These are phyloP conservation scores for Grallaria varia DNA, from an alignment of 2,113 vertebrate species.

Conservation along the genomic window DNA sequence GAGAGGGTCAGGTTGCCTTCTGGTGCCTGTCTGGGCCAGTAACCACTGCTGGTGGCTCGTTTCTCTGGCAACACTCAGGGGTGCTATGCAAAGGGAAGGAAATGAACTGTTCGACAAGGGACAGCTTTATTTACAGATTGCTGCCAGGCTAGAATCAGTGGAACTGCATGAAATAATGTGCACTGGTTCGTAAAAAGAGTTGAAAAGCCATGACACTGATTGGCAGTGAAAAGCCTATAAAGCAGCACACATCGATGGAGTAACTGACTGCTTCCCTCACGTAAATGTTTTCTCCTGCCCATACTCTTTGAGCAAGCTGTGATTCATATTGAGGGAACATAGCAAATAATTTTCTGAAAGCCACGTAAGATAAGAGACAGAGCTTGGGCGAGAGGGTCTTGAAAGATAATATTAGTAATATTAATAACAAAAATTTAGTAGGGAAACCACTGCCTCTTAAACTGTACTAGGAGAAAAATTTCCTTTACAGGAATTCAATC, in stretches of 20 bases:
- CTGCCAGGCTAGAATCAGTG: conserved; percentile 18
- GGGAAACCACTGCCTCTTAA: not conserved
- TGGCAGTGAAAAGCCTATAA: conserved; percentile 27
- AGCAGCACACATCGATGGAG: not conserved
- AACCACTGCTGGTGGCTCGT: not conserved
- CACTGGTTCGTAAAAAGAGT: not conserved
- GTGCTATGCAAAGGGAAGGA: not conserved
- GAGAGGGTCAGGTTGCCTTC: conserved; percentile 32
- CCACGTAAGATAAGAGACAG: not conserved
- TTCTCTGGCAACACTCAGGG: not conserved
- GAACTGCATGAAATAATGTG: not conserved
- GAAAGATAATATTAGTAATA: not conserved
- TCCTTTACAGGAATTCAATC: not conserved
- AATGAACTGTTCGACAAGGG: not conserved
- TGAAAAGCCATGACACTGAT: conserved; percentile 20
- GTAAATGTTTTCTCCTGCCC: not conserved
- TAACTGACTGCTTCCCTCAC: not conserved
- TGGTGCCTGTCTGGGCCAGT: conserved; percentile 1
- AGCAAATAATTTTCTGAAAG: not conserved
- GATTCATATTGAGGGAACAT: not conserved
- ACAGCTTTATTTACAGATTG: conserved; percentile 1
- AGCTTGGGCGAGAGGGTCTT: not conserved
- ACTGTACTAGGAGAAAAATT: not conserved
- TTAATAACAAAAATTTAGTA: not conserved
- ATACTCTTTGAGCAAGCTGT: not conserved